Percentiles rank a stretch among this genome's conserved stretches.
Conservation (phyloP, 2,888 invertebrate species). For the Emmelina monodactyla region DNA sequence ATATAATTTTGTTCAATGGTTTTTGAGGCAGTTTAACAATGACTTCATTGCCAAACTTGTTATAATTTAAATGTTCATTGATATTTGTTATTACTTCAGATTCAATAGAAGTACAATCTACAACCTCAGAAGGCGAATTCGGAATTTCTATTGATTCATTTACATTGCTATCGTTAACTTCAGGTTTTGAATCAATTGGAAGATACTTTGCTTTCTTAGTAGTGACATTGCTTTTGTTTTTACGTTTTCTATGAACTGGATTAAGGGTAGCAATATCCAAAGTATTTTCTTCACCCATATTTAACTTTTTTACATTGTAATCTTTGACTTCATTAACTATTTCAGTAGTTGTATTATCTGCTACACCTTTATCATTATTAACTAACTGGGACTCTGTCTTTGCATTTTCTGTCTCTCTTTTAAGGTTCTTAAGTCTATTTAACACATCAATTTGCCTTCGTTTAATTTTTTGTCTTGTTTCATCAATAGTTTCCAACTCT, state of each 20-base stretch:
- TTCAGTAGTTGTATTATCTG: conserved; percentile 8
- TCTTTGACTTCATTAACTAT: conserved; percentile 2
- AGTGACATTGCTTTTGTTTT: no score
- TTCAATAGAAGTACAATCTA: conserved; percentile 38
- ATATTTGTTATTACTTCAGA: conserved; percentile 38
- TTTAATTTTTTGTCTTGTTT: conserved; percentile 76
- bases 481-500: conserved; percentile 77
- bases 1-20: conserved; percentile 42
- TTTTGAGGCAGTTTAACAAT: conserved; percentile 32
- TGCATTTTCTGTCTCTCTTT: conserved; percentile 18
- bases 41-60: conserved; percentile 40
- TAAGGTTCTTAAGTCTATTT: conserved; percentile 30
- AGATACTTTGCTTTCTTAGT: no score
- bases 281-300: conserved; percentile 42
- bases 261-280: conserved; percentile 24
- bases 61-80: conserved; percentile 40
- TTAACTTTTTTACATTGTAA: conserved; percentile 20
- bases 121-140: no score
- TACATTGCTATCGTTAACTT: no score
- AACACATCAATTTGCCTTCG: conserved; percentile 72
- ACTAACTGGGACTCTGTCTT: background rate
- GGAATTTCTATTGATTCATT: no score
- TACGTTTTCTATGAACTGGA: no score
- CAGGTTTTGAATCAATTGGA: no score
- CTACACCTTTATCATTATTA: background rate